Evolutionary conservation across 2,797 vertebrate genomes (phyloP).

Genomic region (Esox masquinongy): DNA sequence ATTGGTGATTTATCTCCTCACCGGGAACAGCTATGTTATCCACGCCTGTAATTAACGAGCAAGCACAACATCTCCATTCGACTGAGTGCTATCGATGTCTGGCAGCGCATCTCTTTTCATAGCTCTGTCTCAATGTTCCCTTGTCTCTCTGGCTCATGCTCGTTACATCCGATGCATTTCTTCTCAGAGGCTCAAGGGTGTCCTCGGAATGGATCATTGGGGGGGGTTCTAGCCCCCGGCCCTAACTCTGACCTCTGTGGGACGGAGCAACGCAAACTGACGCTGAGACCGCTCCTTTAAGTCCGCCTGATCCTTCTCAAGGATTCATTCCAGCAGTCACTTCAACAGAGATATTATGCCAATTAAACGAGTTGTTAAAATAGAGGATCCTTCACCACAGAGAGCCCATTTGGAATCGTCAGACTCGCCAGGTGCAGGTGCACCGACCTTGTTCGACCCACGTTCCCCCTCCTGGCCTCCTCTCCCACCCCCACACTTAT

Average conservation of each 20-base stretch:
- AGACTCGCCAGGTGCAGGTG: conserved; percentile 7
- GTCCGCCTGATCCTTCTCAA: not conserved
- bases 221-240: not conserved
- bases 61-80: not conserved
- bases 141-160: not conserved
- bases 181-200: not conserved
- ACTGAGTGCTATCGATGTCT: conserved; percentile 6
- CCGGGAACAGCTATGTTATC: conserved; percentile 26
- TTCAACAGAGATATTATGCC: not conserved
- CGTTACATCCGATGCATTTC: not conserved
- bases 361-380: conserved; percentile 1
- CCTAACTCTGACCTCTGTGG: not conserved
- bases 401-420: not conserved
- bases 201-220: not conserved
- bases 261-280: not conserved
- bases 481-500: not conserved
- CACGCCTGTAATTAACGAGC: conserved; percentile 33
- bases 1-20: conserved; percentile 41
- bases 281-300: not conserved
- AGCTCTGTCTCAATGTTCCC: not conserved
- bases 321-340: not conserved
- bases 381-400: conserved; percentile 6
- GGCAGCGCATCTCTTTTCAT: not conserved
- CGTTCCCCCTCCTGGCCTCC: not conserved
- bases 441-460: conserved; percentile 32